A percentile compares a stretch with the other conserved stretches of the same genome.
These are phyloP conservation scores for Choreutis nemorana DNA, from an alignment of 2,888 invertebrate species.

Conservation along the genomic window DNA sequence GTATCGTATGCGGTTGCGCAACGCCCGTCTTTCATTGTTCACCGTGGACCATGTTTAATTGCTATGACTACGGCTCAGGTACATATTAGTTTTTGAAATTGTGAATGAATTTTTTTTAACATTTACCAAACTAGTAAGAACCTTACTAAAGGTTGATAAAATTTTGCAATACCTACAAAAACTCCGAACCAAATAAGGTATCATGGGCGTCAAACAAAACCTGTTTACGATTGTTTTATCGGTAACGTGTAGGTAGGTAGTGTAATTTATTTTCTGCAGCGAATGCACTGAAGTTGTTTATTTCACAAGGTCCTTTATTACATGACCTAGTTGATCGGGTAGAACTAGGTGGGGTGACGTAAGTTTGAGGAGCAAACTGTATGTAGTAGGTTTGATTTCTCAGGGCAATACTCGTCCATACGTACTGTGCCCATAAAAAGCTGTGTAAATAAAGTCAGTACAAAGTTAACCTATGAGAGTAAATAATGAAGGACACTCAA, in stretches of 20 bases:
- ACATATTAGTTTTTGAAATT: constrained; percentile 6
- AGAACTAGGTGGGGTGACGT: no score
- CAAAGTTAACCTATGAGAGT: no score
- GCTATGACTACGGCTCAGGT: constrained; percentile 3
- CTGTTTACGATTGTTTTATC: constrained; percentile 44
- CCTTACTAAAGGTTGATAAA: constrained; percentile 8
- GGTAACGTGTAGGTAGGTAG: constrained; percentile 18
- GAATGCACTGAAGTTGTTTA: constrained; percentile 30
- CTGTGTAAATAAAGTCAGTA: no score
- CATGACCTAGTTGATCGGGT: constrained; percentile 59
- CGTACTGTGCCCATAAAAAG: no score
- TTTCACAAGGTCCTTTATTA: constrained; percentile 35
- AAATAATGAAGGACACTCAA: no score
- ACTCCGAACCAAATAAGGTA: constrained; percentile 9
- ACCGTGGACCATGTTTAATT: not conserved
- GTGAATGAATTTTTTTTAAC: constrained; percentile 2
- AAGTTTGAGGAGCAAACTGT: no score
- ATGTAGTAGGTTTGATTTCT: no score
- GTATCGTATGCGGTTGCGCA: constrained; percentile 13
- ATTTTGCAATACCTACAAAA: constrained; percentile 6
- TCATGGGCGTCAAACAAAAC: constrained; percentile 18
- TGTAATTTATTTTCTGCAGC: constrained; percentile 1
- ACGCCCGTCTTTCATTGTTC: constrained; percentile 5
- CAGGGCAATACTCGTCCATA: no score
- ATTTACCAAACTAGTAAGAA: constrained; percentile 6